Percentiles rank a stretch among this genome's conserved stretches.
phyloP scores from a whole-genome alignment of 2,888 invertebrate genomes.

The Tiliacea citrago region DNA sequence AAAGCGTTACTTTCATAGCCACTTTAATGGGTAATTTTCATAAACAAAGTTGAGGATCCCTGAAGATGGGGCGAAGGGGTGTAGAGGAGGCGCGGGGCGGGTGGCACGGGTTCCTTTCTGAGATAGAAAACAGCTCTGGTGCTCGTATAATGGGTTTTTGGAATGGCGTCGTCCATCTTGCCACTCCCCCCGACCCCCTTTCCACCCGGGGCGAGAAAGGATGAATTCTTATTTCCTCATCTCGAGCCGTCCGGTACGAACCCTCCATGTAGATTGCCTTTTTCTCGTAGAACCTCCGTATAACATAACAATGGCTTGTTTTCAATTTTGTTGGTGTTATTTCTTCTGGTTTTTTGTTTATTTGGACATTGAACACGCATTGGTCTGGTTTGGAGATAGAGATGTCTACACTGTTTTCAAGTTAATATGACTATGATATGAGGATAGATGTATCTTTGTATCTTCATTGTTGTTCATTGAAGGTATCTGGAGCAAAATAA shows the following conservation, averaged over 20 bases:
- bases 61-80: constrained; percentile 77
- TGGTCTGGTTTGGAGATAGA: constrained; percentile 34
- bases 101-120: constrained; percentile 85
- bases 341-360: constrained; percentile 73
- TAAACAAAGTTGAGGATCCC: constrained; percentile 90
- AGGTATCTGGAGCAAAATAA: constrained; percentile 23
- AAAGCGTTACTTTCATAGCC: constrained; percentile 90
- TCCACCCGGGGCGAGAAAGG: constrained; percentile 87
- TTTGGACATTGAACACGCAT: constrained; percentile 47
- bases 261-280: constrained; percentile 90
- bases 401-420: constrained; percentile 6
- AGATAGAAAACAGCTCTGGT: constrained; percentile 92
- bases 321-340: constrained; percentile 88
- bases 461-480: not conserved
- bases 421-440: not conserved
- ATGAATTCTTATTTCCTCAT: constrained; percentile 91
- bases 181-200: constrained; percentile 72
- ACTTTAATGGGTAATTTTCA: constrained; percentile 91
- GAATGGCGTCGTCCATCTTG: constrained; percentile 93
- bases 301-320: constrained; percentile 90
- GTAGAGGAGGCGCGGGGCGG: constrained; percentile 69
- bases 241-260: constrained; percentile 88
- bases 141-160: constrained; percentile 93
- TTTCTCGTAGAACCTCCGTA: constrained; percentile 88
- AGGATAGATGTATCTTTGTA: not conserved